Conservation (phyloP, 1,140 invertebrate species). For the Sycophaga agraensis region DNA sequence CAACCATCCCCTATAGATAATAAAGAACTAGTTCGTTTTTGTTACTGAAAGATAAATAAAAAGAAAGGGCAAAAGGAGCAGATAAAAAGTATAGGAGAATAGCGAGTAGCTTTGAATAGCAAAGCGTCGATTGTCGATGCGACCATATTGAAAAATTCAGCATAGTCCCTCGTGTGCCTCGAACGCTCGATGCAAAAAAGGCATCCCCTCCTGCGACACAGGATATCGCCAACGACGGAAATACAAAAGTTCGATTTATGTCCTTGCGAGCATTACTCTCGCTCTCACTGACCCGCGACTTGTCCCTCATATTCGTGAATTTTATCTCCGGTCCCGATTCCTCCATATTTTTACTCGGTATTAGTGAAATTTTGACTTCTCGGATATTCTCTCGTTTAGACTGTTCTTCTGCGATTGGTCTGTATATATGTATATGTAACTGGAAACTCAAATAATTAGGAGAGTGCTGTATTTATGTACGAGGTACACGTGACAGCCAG, state of each 20-base stretch:
- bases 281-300: conserved; percentile 25
- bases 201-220: neutral
- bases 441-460: too few species aligned
- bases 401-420: too few species aligned
- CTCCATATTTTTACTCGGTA: neutral
- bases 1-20: too few species aligned
- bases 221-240: conserved; percentile 47
- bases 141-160: conserved; percentile 22
- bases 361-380: conserved; percentile 9
- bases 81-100: too few species aligned
- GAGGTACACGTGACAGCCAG: too few species aligned
- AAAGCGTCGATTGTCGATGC: conserved; percentile 2
- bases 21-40: too few species aligned
- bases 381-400: too few species aligned
- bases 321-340: neutral
- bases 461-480: too few species aligned
- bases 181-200: neutral
- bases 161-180: too few species aligned
- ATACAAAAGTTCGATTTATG: conserved; percentile 57
- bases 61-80: neutral
- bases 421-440: too few species aligned
- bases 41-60: too few species aligned
- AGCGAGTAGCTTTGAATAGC: neutral
- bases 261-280: conserved; percentile 37
- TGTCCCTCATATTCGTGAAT: conserved; percentile 27